Evolutionary conservation across 1,140 invertebrate species (phyloP).

Genomic region (Drosophila burlai): DNA sequence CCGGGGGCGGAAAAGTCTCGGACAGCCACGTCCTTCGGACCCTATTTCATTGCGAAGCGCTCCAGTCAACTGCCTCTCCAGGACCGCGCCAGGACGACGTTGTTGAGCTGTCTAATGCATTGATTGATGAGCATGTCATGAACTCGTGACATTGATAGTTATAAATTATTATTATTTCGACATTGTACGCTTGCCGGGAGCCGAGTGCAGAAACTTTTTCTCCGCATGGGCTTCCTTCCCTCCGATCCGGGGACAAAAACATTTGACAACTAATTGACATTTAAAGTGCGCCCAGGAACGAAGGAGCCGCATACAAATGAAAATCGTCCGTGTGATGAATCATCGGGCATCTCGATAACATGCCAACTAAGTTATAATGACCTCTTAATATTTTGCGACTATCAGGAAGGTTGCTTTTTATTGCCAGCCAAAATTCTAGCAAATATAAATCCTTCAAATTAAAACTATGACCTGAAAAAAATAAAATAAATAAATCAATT

Average conservation of each 20-base stretch:
- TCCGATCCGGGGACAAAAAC: conserved; percentile 35
- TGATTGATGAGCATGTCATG: conserved; percentile 82
- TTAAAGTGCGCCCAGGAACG: conserved; percentile 59
- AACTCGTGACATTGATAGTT: conserved; percentile 84
- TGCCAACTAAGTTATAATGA: neutral
- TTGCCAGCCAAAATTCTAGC: too few relatives aligned
- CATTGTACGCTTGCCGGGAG: conserved; percentile 62
- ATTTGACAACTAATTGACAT: conserved; percentile 81
- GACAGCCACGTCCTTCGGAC: conserved; percentile 36
- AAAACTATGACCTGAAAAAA: neutral
- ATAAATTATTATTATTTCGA: conserved; percentile 83
- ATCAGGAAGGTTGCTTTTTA: too few relatives aligned
- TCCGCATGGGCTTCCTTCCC: neutral
- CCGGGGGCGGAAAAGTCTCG: conserved; percentile 43
- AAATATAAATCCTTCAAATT: too few relatives aligned
- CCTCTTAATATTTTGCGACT: neutral
- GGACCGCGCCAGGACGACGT: conserved; percentile 15
- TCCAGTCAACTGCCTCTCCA: conserved; percentile 6
- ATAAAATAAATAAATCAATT: neutral
- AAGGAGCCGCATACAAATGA: conserved; percentile 38
- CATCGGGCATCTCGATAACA: conserved; percentile 8
- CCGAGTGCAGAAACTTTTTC: conserved; percentile 51
- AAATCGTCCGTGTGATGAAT: conserved; percentile 38
- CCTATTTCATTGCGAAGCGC: conserved; percentile 25
- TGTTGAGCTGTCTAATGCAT: conserved; percentile 75